A percentile compares a stretch with the other conserved stretches of the same genome.
These are phyloP conservation scores for Symphodus melops DNA, from an alignment of 2,113 vertebrate species.

Conservation along the genomic window DNA sequence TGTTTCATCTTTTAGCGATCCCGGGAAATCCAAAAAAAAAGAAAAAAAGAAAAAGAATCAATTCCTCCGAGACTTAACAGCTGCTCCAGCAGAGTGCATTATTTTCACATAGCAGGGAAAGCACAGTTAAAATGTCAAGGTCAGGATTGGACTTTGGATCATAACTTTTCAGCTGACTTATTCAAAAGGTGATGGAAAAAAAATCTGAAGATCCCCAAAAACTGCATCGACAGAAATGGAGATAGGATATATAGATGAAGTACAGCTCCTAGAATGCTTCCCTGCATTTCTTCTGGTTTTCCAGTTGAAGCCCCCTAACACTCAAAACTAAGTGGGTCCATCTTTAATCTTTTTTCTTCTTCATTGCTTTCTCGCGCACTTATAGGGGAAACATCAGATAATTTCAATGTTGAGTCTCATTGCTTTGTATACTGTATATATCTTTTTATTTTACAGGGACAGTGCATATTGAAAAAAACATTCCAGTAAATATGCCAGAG, in stretches of 20 bases:
- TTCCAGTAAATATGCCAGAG: too few species aligned
- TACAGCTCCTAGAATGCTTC: neutral
- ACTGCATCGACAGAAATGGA: neutral
- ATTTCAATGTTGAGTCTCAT: too few species aligned
- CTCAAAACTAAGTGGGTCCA: neutral
- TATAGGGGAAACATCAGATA: neutral
- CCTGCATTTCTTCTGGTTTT: neutral
- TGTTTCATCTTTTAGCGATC: conserved; percentile 7
- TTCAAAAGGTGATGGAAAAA: neutral
- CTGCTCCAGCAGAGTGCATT: neutral
- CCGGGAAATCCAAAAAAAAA: neutral
- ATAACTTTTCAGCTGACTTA: neutral
- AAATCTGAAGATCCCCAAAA: neutral
- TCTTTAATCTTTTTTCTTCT: neutral
- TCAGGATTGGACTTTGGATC: neutral
- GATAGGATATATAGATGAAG: neutral
- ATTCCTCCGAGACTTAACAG: neutral
- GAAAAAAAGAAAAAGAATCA: neutral
- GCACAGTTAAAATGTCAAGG: neutral
- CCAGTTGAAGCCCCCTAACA: neutral
- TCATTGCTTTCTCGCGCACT: neutral
- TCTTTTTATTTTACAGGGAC: too few species aligned
- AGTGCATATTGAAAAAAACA: too few species aligned
- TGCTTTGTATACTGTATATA: too few species aligned
- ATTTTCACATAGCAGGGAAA: neutral